A percentile compares a stretch with the other conserved stretches of the same genome.
Conservation (phyloP, 2,797 vertebrate species). For the Pseudomugil gertrudae region DNA sequence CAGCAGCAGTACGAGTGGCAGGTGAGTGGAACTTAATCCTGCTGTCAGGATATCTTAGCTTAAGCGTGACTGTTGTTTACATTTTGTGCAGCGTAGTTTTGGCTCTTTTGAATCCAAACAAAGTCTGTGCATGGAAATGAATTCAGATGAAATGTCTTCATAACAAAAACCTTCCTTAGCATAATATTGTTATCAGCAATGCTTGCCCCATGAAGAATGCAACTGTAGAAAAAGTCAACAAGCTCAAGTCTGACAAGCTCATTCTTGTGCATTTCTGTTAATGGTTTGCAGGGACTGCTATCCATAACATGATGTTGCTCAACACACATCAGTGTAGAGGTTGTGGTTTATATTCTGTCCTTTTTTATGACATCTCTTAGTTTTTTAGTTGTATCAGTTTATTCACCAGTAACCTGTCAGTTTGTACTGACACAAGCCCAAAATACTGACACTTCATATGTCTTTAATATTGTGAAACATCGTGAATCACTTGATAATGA, state of each 20-base stretch:
- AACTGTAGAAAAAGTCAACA: conserved; percentile 1
- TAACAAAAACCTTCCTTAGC: not conserved
- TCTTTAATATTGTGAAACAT: too few relatives aligned
- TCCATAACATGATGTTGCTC: conserved; percentile 2
- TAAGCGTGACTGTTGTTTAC: conserved; percentile 25
- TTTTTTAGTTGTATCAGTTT: not conserved
- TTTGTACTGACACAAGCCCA: not conserved
- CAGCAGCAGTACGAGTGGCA: conserved; percentile 97
- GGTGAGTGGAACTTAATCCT: conserved; percentile 80
- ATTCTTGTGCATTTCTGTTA: conserved; percentile 9
- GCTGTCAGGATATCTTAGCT: not conserved
- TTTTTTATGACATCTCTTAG: conserved; percentile 12
- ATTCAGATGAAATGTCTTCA: too few relatives aligned
- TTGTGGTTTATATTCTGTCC: conserved; percentile 9
- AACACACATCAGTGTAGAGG: conserved; percentile 12
- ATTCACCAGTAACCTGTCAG: not conserved
- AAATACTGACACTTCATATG: not conserved
- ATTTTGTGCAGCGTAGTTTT: conserved; percentile 4
- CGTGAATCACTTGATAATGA: too few relatives aligned
- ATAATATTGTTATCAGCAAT: not conserved
- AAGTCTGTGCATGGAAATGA: not conserved
- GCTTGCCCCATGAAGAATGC: not conserved
- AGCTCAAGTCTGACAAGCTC: conserved; percentile 7
- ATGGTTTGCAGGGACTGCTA: not conserved
- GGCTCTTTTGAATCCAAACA: conserved; percentile 7